These are phyloP conservation scores for Lanius collurio DNA, from an alignment of 2,113 vertebrate species.

Conservation along the genomic window DNA sequence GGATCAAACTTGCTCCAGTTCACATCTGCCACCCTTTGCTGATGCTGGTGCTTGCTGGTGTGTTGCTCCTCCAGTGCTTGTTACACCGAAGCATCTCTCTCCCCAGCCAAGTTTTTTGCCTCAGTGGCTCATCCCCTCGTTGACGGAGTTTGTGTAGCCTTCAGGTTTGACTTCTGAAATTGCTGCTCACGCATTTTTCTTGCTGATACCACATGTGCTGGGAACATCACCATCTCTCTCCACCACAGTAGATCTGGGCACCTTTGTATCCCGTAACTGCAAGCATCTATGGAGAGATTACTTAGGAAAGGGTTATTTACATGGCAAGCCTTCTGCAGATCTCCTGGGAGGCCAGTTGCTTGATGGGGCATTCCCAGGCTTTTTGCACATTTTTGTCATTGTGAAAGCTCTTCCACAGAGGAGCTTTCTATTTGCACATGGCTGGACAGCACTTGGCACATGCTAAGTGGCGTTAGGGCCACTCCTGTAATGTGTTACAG, in stretches of 20 bases:
- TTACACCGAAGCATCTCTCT: not conserved
- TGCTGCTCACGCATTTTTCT: not conserved
- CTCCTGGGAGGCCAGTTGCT: not conserved
- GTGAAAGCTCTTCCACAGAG: not conserved
- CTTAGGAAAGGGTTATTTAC: not conserved
- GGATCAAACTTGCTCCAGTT: not conserved
- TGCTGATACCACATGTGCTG: not conserved
- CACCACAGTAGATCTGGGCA: not conserved
- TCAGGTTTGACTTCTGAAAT: not conserved
- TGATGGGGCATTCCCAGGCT: not conserved
- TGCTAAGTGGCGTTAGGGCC: not conserved
- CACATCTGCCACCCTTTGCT: not conserved
- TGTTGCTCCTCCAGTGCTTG: not conserved
- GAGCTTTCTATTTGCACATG: not conserved
- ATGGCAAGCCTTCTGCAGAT: not conserved
- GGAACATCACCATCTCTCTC: not conserved
- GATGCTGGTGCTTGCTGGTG: fast-evolving
- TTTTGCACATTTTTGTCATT: not conserved
- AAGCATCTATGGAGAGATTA: not conserved
- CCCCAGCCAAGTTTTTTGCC: not conserved
- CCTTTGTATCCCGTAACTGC: not conserved
- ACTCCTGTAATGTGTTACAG: not conserved
- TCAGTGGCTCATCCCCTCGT: not conserved
- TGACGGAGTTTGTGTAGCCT: not conserved
- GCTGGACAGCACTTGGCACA: not conserved